These are phyloP conservation scores for Drosophila oshimai DNA, from an alignment of 1,140 invertebrate genomes.

Conservation along the genomic window DNA sequence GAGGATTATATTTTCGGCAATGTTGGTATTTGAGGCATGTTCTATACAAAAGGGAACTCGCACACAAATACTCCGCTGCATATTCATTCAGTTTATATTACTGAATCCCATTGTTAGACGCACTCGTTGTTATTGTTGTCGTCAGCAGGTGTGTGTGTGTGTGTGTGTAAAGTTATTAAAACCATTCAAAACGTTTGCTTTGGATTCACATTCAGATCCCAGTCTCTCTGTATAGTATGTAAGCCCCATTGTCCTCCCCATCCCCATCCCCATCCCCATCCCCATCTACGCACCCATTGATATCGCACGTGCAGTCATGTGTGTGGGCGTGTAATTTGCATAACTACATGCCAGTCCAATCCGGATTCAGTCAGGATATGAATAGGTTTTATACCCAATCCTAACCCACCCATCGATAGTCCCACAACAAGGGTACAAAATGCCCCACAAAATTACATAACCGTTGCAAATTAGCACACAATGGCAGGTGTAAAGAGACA, in stretches of 20 bases:
- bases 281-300: not conserved
- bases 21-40: slow-evolving; percentile 31
- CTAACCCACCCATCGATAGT: slow-evolving; percentile 18
- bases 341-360: slow-evolving; percentile 50
- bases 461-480: slow-evolving; percentile 67
- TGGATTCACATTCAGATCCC: slow-evolving; percentile 19
- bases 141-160: not conserved
- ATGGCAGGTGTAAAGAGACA: slow-evolving; percentile 28
- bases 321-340: slow-evolving; percentile 58
- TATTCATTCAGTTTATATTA: slow-evolving; percentile 35
- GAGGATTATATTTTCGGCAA: slow-evolving; percentile 25
- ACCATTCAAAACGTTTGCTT: slow-evolving; percentile 68
- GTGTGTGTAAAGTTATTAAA: slow-evolving; percentile 74
- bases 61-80: not conserved
- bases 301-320: slow-evolving; percentile 22
- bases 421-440: slow-evolving; percentile 37
- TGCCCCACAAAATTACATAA: slow-evolving; percentile 56
- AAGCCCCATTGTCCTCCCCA: not conserved
- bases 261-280: no score
- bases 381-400: slow-evolving; percentile 42
- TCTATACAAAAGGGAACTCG: not conserved
- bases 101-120: slow-evolving; percentile 24
- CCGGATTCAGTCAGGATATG: slow-evolving; percentile 32
- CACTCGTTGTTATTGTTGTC: slow-evolving; percentile 9
- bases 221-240: no score